phyloP scores from a whole-genome alignment of 2,797 vertebrate species.

The Lacerta agilis region DNA sequence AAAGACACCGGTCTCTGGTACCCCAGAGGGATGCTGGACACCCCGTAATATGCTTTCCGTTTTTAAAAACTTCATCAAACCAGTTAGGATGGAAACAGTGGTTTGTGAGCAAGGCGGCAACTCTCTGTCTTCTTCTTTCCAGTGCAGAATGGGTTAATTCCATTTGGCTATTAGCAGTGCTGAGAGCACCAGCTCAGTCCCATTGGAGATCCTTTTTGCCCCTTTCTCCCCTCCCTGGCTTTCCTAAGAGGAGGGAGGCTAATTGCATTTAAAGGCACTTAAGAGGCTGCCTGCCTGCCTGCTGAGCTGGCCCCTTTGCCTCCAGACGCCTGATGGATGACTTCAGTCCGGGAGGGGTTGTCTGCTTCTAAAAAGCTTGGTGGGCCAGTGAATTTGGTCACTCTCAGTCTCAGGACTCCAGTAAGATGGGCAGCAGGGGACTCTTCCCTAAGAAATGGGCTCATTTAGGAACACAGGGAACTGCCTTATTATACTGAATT shows the following conservation, averaged over 20 bases:
- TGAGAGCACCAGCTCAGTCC: background rate
- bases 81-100: too few relatives aligned
- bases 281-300: background rate
- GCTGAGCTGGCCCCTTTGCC: background rate
- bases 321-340: constrained; percentile 32
- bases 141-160: background rate
- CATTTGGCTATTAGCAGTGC: background rate
- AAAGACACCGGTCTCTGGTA: too few relatives aligned
- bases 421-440: background rate
- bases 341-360: too few relatives aligned
- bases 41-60: too few relatives aligned
- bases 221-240: background rate
- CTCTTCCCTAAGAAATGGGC: background rate
- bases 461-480: too few relatives aligned
- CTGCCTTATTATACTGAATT: too few relatives aligned
- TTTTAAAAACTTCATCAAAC: too few relatives aligned
- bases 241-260: background rate
- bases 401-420: background rate
- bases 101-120: background rate
- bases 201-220: background rate
- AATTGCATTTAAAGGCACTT: constrained; percentile 42
- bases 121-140: background rate
- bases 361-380: background rate
- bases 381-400: background rate
- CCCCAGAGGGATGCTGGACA: too few relatives aligned